These are phyloP conservation scores for Lycopodina hypogea DNA, from an alignment of 37 sponge, comb jelly and placozoan genomes.

Conservation along the genomic window DNA sequence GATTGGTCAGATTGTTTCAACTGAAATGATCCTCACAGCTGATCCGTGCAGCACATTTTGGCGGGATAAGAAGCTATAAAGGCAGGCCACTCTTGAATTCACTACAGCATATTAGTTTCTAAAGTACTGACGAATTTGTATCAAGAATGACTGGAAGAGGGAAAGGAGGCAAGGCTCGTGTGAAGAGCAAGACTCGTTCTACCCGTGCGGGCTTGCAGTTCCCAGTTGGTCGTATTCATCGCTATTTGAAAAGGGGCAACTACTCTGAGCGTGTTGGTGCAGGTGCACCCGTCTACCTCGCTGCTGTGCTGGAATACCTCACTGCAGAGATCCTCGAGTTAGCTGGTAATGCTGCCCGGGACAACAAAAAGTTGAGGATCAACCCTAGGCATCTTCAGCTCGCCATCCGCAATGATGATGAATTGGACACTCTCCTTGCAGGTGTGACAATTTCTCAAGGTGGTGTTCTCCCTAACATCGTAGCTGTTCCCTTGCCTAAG, in stretches of 20 bases:
- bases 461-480: constrained; percentile 99
- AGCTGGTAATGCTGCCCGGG: constrained; percentile 99
- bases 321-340: constrained; percentile 99
- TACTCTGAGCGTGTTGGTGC: constrained; percentile 94
- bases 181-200: constrained; percentile 94
- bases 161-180: constrained; percentile 96
- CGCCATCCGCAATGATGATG: constrained; percentile 98
- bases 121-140: no score
- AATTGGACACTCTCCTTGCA: constrained; percentile 95
- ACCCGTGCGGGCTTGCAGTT: constrained; percentile 98
- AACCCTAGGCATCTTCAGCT: constrained; percentile 99
- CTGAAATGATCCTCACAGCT: neutral
- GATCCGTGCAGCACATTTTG: neutral
- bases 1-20: neutral
- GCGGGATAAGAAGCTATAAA: no score
- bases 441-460: constrained; percentile 99
- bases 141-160: constrained; percentile 99
- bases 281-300: constrained; percentile 99
- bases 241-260: constrained; percentile 87
- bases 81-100: no score
- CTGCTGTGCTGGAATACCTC: constrained; percentile 98
- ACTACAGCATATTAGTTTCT: no score
- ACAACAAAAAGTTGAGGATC: constrained; percentile 99
- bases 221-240: constrained; percentile 98
- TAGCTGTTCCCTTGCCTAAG: constrained; percentile 97